phyloP scores from a whole-genome alignment of 2,797 vertebrate species.

The Gambelia wislizenii region DNA sequence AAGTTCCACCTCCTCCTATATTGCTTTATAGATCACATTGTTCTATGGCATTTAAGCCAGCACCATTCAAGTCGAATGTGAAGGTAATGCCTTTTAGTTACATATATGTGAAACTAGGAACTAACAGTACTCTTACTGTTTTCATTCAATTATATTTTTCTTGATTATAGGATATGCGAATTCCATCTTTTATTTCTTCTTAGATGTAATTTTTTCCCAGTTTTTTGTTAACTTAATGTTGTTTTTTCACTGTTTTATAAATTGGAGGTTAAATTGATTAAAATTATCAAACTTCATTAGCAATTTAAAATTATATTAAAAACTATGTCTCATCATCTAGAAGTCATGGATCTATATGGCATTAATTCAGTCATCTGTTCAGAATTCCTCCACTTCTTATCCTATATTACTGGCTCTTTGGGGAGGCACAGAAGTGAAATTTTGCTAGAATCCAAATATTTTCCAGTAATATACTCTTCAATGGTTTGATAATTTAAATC shows the following conservation, averaged over 20 bases:
- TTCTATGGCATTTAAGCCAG: constrained; percentile 88
- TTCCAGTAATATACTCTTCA: not conserved
- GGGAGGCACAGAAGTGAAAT: not conserved
- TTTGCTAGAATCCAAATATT: not conserved
- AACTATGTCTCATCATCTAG: not conserved
- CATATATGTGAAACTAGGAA: too few relatives aligned
- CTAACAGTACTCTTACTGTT: not conserved
- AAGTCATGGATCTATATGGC: too few relatives aligned
- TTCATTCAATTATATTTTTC: not conserved
- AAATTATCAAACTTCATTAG: not conserved
- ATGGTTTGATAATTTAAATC: not conserved
- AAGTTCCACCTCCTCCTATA: constrained; percentile 87
- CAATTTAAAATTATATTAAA: not conserved
- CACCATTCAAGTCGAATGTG: constrained; percentile 81
- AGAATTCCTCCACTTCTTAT: not conserved
- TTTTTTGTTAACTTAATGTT: not conserved
- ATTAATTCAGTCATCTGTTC: not conserved
- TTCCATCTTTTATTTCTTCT: not conserved
- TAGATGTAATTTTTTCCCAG: not conserved
- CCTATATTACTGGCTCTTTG: too few relatives aligned
- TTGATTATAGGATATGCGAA: not conserved
- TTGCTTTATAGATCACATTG: constrained; percentile 84
- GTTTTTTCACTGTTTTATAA: not conserved
- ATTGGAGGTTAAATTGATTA: not conserved
- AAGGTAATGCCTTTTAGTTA: constrained; percentile 77